Evolutionary conservation across 2,888 invertebrate species (phyloP).

Genomic region (Eristalis arbustorum): DNA sequence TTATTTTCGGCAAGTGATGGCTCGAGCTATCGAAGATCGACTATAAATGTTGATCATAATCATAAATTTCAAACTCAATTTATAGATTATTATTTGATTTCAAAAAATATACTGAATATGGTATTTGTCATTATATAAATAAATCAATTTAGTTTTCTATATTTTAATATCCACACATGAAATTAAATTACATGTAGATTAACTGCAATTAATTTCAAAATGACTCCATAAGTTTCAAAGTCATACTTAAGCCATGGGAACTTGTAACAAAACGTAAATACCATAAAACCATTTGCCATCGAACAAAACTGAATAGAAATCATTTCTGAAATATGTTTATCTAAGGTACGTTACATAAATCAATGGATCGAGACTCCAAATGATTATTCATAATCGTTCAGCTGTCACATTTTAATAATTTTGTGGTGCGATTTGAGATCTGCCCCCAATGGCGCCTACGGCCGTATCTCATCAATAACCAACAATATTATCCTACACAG

Average conservation of each 20-base stretch:
- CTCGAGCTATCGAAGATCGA: no score
- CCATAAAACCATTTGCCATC: constrained; percentile 20
- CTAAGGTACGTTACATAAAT: constrained; percentile 71
- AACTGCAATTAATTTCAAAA: constrained; percentile 10
- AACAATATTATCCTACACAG: constrained; percentile 71
- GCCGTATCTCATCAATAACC: constrained; percentile 78
- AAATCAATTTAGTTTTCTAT: neutral
- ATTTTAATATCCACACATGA: neutral
- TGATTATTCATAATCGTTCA: constrained; percentile 78
- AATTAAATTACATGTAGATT: neutral
- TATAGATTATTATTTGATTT: no score
- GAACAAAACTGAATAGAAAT: constrained; percentile 37
- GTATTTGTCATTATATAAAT: no score
- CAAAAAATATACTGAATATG: no score
- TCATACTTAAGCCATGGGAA: constrained; percentile 4
- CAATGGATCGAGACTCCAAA: constrained; percentile 72
- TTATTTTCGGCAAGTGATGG: no score
- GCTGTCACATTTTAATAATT: constrained; percentile 79
- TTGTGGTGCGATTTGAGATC: constrained; percentile 76
- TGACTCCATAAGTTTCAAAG: neutral
- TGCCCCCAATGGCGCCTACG: constrained; percentile 77
- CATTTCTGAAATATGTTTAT: constrained; percentile 55
- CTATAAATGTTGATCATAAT: no score
- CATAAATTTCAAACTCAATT: no score
- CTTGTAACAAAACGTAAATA: constrained; percentile 26